Conservation (phyloP, 1,140 invertebrate genomes). For the Homalodisca vitripennis region DNA sequence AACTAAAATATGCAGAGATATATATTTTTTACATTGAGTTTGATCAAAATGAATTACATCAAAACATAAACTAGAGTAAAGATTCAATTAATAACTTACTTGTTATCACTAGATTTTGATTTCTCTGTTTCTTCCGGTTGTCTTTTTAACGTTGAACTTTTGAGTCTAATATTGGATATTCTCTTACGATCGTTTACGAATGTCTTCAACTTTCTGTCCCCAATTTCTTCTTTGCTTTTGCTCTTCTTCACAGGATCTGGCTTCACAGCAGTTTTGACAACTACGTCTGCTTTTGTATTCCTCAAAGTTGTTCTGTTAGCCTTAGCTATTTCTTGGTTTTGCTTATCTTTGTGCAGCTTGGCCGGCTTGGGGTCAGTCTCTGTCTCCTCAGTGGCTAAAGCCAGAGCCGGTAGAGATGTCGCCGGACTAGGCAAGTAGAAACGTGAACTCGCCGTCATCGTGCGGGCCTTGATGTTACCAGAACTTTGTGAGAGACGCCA, state of each 20-base stretch:
- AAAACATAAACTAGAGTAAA: background rate
- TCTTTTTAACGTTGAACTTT: background rate
- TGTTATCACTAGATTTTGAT: background rate
- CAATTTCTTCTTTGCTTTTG: background rate
- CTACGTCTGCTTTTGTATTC: background rate
- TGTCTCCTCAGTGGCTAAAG: conserved; percentile 32
- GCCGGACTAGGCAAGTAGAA: conserved; percentile 56
- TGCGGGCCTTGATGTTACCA: conserved; percentile 39
- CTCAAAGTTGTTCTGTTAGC: background rate
- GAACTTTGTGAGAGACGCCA: conserved; percentile 36
- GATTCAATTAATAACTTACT: background rate
- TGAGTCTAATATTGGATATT: conserved; percentile 6
- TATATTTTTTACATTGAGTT: too few relatives aligned
- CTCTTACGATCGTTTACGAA: background rate
- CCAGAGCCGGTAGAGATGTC: conserved; percentile 57
- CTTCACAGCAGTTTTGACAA: background rate
- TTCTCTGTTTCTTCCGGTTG: background rate
- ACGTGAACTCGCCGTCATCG: conserved; percentile 47
- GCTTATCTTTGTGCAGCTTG: conserved; percentile 26
- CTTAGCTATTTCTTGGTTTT: conserved; percentile 24
- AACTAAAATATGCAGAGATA: too few relatives aligned
- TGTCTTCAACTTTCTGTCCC: background rate
- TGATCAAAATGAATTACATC: background rate
- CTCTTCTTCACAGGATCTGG: background rate
- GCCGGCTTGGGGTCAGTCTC: background rate